Percentiles rank a stretch among this genome's conserved stretches.
Evolutionary conservation across 2,797 vertebrate genomes (phyloP).

Genomic region (Pseudochirops cupreus): DNA sequence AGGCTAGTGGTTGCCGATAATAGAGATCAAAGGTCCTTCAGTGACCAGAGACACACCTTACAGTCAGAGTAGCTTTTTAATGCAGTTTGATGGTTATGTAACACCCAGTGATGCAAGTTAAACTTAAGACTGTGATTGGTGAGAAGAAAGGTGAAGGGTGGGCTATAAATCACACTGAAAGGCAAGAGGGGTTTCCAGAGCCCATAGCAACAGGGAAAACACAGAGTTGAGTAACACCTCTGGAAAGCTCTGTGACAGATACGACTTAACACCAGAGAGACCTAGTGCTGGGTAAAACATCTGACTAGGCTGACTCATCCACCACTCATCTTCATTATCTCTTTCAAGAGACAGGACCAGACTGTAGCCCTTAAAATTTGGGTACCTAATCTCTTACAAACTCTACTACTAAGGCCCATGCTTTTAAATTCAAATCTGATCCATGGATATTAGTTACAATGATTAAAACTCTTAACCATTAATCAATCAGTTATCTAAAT

Average conservation of each 20-base stretch:
- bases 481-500: neutral
- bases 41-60: neutral
- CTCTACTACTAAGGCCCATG: neutral
- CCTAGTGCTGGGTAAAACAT: neutral
- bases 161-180: neutral
- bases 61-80: neutral
- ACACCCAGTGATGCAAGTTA: neutral
- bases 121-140: neutral
- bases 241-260: neutral
- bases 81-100: neutral
- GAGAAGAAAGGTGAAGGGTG: neutral
- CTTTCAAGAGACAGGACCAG: neutral
- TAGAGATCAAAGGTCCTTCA: neutral
- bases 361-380: neutral
- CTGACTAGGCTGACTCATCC: neutral
- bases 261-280: neutral
- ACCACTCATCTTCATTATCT: neutral
- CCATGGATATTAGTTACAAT: neutral
- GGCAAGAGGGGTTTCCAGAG: neutral
- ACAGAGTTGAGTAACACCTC: neutral
- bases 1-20: neutral
- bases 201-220: neutral
- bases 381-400: neutral
- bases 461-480: neutral
- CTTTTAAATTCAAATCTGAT: neutral